phyloP scores from a whole-genome alignment of 2,888 invertebrate genomes.

The Muschampia plurimacula region DNA sequence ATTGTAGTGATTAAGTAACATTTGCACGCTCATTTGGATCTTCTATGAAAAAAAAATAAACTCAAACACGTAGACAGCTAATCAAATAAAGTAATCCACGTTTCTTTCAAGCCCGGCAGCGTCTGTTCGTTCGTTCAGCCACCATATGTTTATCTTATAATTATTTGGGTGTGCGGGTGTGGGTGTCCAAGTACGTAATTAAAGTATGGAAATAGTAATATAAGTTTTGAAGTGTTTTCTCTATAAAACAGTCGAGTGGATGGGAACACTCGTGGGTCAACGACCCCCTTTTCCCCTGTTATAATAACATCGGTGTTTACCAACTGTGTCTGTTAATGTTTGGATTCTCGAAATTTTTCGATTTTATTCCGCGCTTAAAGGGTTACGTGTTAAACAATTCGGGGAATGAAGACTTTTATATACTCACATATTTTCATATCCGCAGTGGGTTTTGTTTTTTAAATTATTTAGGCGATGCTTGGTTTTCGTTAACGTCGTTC shows the following conservation, averaged over 20 bases:
- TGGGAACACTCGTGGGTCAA: slow-evolving; percentile 76
- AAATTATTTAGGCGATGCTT: background rate
- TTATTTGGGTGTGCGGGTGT: slow-evolving; percentile 54
- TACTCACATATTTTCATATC: slow-evolving; percentile 20
- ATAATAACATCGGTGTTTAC: slow-evolving; percentile 78
- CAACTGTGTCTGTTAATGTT: slow-evolving; percentile 61
- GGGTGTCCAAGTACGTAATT: slow-evolving; percentile 71
- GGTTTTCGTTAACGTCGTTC: background rate
- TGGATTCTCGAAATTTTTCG: slow-evolving; percentile 50
- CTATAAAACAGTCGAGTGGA: slow-evolving; percentile 82
- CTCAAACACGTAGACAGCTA: background rate
- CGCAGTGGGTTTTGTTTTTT: background rate
- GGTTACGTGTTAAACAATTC: slow-evolving; percentile 43
- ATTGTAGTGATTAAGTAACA: too few relatives aligned
- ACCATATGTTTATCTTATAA: slow-evolving; percentile 80
- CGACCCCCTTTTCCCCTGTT: slow-evolving; percentile 65
- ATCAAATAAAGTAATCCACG: background rate
- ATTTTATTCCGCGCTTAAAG: slow-evolving; percentile 43
- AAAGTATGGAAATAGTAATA: slow-evolving; percentile 85
- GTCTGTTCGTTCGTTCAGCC: slow-evolving; percentile 61
- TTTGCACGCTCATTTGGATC: too few relatives aligned
- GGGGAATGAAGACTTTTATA: slow-evolving; percentile 37
- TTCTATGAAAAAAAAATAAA: background rate
- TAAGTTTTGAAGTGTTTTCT: slow-evolving; percentile 84
- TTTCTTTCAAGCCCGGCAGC: background rate